A percentile compares a stretch with the other conserved stretches of the same genome.
These are phyloP conservation scores for Thryonomys swinderianus DNA, from an alignment of 2,113 vertebrate species.

Conservation along the genomic window DNA sequence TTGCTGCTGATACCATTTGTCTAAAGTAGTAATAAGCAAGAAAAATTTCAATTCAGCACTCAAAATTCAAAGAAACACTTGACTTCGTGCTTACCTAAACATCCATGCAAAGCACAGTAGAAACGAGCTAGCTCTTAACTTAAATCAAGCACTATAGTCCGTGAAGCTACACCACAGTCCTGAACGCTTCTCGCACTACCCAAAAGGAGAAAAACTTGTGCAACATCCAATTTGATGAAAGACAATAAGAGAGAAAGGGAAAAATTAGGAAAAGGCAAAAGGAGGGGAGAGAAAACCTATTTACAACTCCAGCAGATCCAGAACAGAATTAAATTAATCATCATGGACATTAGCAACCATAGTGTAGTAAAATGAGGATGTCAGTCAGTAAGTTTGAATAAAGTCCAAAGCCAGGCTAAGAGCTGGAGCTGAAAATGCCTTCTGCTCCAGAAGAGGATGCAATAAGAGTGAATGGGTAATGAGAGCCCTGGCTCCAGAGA, in stretches of 20 bases:
- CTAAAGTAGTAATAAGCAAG: constrained; percentile 55
- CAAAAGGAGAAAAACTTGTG: constrained; percentile 76
- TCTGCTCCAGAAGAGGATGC: constrained; percentile 93
- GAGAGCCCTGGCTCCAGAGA: constrained; percentile 92
- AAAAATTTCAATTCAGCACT: not conserved
- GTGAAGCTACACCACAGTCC: constrained; percentile 76
- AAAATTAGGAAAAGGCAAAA: constrained; percentile 60
- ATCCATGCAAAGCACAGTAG: constrained; percentile 79
- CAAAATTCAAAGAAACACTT: constrained; percentile 72
- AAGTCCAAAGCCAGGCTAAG: constrained; percentile 92
- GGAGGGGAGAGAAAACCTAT: constrained; percentile 53
- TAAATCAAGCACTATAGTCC: constrained; percentile 79
- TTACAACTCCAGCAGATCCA: constrained; percentile 60
- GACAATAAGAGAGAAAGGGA: constrained; percentile 66
- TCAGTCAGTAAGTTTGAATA: constrained; percentile 89
- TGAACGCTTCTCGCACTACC: constrained; percentile 78
- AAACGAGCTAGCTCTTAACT: constrained; percentile 72
- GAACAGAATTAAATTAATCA: constrained; percentile 82
- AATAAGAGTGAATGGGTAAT: constrained; percentile 97
- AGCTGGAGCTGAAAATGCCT: constrained; percentile 88
- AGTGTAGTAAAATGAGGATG: constrained; percentile 74
- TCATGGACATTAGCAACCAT: constrained; percentile 81
- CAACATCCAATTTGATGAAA: constrained; percentile 75
- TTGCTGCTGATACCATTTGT: not conserved
- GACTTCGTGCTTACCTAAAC: constrained; percentile 86